Evolutionary conservation across 2,797 vertebrate genomes (phyloP).

Genomic region (Sciurus carolinensis): DNA sequence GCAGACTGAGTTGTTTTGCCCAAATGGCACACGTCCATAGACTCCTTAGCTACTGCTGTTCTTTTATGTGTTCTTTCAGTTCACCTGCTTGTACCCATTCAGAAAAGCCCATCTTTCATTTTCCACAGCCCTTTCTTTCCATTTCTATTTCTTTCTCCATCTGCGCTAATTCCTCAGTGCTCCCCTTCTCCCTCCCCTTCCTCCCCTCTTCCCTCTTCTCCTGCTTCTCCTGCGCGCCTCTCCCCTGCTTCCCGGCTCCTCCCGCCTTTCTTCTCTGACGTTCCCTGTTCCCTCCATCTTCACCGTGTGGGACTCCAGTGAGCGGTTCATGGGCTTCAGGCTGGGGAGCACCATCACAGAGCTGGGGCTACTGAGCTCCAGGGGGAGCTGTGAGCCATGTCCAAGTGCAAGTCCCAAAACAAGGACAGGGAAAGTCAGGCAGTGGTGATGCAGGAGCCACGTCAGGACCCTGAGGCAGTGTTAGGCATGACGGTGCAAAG

Average conservation of each 20-base stretch:
- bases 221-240: neutral
- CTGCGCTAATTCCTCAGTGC: no score
- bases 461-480: fast-evolving
- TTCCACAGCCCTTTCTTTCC: neutral
- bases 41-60: neutral
- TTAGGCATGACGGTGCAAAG: neutral
- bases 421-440: neutral
- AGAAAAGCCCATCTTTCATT: neutral
- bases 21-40: neutral
- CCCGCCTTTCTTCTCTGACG: neutral
- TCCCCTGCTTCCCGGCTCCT: neutral
- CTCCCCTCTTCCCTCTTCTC: neutral
- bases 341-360: neutral
- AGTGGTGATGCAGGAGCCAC: neutral
- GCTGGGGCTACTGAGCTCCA: neutral
- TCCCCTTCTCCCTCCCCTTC: no score
- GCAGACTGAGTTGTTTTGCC: no score
- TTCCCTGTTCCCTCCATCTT: neutral
- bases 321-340: fast-evolving
- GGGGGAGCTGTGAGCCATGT: neutral
- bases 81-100: neutral
- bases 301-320: no score
- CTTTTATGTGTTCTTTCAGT: neutral
- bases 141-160: neutral
- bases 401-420: neutral